These are phyloP conservation scores for Melanargia galathea DNA, from an alignment of 2,888 invertebrate genomes.

Conservation along the genomic window DNA sequence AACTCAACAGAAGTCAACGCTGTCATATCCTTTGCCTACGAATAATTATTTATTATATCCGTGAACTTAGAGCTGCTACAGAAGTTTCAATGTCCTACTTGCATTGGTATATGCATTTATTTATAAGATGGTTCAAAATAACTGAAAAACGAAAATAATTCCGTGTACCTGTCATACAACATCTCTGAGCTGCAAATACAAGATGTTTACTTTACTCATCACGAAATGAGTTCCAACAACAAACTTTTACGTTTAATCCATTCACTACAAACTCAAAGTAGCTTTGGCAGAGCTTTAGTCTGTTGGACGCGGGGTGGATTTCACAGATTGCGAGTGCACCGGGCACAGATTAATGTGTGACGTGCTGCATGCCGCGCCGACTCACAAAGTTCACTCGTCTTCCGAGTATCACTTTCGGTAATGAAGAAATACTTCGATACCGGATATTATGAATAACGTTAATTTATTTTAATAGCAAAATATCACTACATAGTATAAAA, in stretches of 20 bases:
- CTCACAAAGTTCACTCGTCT: neutral
- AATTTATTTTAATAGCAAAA: too few species aligned
- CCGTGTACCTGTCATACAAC: too few species aligned
- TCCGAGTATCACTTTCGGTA: conserved; percentile 9
- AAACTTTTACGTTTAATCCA: conserved; percentile 65
- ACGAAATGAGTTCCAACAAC: conserved; percentile 34
- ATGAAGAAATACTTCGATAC: neutral
- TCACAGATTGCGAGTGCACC: conserved; percentile 34
- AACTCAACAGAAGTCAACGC: too few species aligned
- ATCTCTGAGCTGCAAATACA: neutral
- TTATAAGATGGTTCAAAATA: too few species aligned
- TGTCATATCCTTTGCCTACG: too few species aligned
- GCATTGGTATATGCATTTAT: too few species aligned
- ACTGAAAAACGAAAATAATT: too few species aligned
- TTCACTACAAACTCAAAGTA: conserved; percentile 70
- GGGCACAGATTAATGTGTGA: conserved; percentile 31
- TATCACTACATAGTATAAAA: too few species aligned
- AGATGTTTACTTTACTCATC: conserved; percentile 31
- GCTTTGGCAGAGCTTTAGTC: conserved; percentile 59
- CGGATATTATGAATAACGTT: too few species aligned
- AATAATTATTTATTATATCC: too few species aligned
- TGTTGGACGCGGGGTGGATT: conserved; percentile 68
- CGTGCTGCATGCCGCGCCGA: conserved; percentile 9
- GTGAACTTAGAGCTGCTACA: too few species aligned
- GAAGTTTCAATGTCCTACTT: too few species aligned